These are phyloP conservation scores for Catocala sponsa DNA, from an alignment of 2,888 invertebrate species.

Conservation along the genomic window DNA sequence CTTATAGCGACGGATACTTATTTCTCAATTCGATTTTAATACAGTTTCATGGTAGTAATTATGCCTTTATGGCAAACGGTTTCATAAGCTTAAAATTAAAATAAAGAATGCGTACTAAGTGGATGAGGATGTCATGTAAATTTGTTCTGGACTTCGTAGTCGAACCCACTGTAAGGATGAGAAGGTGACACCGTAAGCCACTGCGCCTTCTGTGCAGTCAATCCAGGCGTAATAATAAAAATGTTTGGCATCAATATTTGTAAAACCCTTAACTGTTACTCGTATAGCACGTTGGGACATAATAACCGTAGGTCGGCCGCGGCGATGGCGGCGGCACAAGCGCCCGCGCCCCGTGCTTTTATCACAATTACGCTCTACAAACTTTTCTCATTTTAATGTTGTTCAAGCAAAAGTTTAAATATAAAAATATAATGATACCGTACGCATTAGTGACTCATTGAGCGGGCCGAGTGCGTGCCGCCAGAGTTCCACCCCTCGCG, in stretches of 20 bases:
- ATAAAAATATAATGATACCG: slow-evolving; percentile 87
- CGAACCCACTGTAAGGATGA: too few species aligned
- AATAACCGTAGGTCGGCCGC: slow-evolving; percentile 41
- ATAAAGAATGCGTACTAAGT: too few species aligned
- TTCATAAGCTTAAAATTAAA: too few species aligned
- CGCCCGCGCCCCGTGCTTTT: slow-evolving; percentile 29
- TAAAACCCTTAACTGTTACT: slow-evolving; percentile 15
- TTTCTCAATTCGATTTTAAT: too few species aligned
- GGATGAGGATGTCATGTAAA: too few species aligned
- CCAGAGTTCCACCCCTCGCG: slow-evolving; percentile 79
- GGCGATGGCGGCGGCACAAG: slow-evolving; percentile 14
- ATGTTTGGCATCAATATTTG: slow-evolving; percentile 7
- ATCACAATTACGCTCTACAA: slow-evolving; percentile 74
- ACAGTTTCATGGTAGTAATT: too few species aligned
- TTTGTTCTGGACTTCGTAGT: too few species aligned
- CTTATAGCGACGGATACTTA: too few species aligned
- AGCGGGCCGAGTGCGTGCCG: slow-evolving; percentile 77
- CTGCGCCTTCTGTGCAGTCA: too few species aligned
- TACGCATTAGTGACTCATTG: slow-evolving; percentile 87
- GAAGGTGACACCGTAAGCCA: too few species aligned
- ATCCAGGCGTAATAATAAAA: background rate
- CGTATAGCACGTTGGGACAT: slow-evolving; percentile 37
- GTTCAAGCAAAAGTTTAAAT: slow-evolving; percentile 86
- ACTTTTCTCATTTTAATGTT: slow-evolving; percentile 87
- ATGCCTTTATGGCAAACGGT: too few species aligned